phyloP scores from a whole-genome alignment of 2,888 invertebrate species.

The Leucophora obtusa region DNA sequence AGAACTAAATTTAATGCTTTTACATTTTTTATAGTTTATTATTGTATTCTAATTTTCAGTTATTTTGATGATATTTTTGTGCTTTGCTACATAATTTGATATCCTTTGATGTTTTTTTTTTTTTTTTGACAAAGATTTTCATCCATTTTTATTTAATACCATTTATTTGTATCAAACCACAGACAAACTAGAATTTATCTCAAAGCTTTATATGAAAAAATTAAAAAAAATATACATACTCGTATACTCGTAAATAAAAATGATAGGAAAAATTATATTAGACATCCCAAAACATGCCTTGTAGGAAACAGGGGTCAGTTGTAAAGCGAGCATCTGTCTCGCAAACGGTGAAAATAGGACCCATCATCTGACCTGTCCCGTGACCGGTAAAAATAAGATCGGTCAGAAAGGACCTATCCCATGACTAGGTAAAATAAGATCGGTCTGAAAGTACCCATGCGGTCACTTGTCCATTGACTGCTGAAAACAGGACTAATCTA shows the following conservation, averaged over 20 bases:
- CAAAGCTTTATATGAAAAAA: slow-evolving; percentile 1
- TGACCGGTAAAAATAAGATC: too few species aligned
- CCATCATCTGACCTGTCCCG: too few species aligned
- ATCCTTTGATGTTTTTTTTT: slow-evolving; percentile 15
- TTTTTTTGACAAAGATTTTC: neutral
- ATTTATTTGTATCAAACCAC: slow-evolving; percentile 29
- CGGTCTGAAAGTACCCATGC: too few species aligned
- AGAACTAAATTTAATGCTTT: too few species aligned
- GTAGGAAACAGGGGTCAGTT: too few species aligned
- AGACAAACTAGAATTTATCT: slow-evolving; percentile 14
- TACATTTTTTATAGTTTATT: too few species aligned
- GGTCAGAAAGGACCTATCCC: too few species aligned
- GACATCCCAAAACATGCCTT: neutral
- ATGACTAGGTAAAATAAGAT: too few species aligned
- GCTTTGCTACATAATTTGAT: neutral
- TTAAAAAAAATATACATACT: neutral
- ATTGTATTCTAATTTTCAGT: neutral
- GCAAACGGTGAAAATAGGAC: too few species aligned
- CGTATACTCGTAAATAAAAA: slow-evolving; percentile 3
- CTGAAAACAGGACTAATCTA: too few species aligned
- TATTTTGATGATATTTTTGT: slow-evolving; percentile 1
- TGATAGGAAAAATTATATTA: slow-evolving; percentile 12
- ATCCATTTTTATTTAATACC: slow-evolving; percentile 14
- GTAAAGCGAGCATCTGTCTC: too few species aligned
- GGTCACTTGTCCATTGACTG: too few species aligned